Conservation (phyloP, 2,888 invertebrate species). For the Homarus gammarus region DNA sequence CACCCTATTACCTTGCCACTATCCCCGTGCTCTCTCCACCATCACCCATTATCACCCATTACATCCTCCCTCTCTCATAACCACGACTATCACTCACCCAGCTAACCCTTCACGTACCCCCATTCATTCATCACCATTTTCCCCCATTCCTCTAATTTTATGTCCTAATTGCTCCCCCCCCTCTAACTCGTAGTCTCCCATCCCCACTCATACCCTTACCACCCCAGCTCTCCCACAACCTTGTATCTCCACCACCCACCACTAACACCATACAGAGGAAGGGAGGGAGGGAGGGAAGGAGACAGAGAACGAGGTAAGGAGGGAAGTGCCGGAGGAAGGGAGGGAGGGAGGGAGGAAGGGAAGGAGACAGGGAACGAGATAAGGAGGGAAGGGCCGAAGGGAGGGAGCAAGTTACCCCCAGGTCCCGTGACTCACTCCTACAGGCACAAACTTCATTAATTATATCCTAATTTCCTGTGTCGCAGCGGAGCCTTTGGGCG, state of each 20-base stretch:
- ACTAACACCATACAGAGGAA: too few relatives aligned
- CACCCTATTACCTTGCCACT: too few relatives aligned
- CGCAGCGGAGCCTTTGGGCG: background rate
- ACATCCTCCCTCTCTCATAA: background rate
- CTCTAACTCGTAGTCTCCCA: too few relatives aligned
- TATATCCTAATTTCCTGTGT: background rate
- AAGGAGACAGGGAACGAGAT: background rate
- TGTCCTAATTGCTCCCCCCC: background rate
- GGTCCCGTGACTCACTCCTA: background rate
- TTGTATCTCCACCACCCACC: too few relatives aligned
- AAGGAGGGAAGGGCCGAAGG: background rate
- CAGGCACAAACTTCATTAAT: background rate
- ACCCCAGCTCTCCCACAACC: background rate
- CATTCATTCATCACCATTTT: too few relatives aligned
- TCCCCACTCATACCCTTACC: background rate
- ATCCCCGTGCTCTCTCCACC: background rate
- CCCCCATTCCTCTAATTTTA: too few relatives aligned
- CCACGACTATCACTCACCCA: background rate
- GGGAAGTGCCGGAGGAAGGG: background rate
- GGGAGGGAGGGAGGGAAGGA: background rate
- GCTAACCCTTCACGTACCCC: too few relatives aligned
- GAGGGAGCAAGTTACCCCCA: background rate
- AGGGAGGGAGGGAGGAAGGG: background rate
- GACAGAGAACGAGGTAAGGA: background rate
- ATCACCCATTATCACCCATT: background rate